A percentile compares a stretch with the other conserved stretches of the same genome.
Evolutionary conservation across 1,140 invertebrate genomes (phyloP).

Genomic region (Drosophila santomea): DNA sequence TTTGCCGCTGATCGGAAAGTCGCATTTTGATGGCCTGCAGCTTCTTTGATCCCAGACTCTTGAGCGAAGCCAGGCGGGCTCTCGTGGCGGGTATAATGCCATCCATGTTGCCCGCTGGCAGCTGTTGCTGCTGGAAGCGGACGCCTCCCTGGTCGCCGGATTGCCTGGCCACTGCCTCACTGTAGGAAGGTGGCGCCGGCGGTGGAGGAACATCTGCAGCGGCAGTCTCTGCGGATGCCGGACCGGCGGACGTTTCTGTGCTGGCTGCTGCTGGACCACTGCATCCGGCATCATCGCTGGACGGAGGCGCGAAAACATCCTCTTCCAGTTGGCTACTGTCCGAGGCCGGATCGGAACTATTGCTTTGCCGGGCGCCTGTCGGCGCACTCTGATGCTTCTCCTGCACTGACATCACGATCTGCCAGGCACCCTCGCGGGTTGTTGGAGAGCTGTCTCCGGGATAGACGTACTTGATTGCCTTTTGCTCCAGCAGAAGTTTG

Average conservation of each 20-base stretch:
- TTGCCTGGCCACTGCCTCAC: constrained; percentile 47
- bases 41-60: constrained; percentile 89
- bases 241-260: constrained; percentile 5
- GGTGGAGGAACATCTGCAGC: constrained; percentile 29
- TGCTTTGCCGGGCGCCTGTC: constrained; percentile 64
- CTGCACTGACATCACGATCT: constrained; percentile 81
- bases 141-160: constrained; percentile 28
- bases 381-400: constrained; percentile 37
- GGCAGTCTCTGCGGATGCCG: constrained; percentile 12
- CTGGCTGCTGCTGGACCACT: constrained; percentile 35
- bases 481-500: constrained; percentile 88
- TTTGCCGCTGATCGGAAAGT: constrained; percentile 87
- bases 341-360: constrained; percentile 79
- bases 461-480: constrained; percentile 87
- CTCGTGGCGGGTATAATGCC: constrained; percentile 85
- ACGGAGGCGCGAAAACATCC: constrained; percentile 72
- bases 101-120: constrained; percentile 60
- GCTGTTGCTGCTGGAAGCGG: constrained; percentile 73
- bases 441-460: constrained; percentile 85
- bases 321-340: constrained; percentile 77
- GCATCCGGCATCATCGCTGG: constrained; percentile 50
- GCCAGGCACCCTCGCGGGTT: constrained; percentile 79
- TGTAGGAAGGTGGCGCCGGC: constrained; percentile 62
- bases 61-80: constrained; percentile 87
- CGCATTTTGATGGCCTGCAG: constrained; percentile 88